phyloP scores from a whole-genome alignment of 2,113 vertebrate species.

The Emydura subglobosa region DNA sequence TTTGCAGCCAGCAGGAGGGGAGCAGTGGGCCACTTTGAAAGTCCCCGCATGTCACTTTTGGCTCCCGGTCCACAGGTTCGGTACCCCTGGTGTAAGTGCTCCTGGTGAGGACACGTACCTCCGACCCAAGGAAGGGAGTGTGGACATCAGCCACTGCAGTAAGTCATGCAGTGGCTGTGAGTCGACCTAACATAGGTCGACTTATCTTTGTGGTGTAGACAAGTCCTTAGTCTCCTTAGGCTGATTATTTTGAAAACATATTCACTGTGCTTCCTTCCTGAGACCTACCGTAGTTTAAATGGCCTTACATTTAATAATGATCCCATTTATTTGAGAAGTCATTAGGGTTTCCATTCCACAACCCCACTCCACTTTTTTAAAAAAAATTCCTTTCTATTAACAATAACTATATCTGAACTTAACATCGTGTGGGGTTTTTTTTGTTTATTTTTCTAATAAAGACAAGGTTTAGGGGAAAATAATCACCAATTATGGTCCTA shows the following conservation, averaged over 20 bases:
- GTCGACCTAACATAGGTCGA: no score
- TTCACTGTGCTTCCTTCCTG: background rate
- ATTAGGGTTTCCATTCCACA: background rate
- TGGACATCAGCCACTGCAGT: no score
- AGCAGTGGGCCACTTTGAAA: no score
- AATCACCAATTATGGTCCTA: background rate
- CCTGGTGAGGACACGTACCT: no score
- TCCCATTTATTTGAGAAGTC: background rate
- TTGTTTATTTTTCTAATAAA: background rate
- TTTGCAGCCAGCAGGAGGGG: no score
- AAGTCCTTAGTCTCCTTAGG: background rate
- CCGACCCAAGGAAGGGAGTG: no score
- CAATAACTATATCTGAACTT: background rate
- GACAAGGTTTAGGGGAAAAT: background rate
- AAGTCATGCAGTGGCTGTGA: no score
- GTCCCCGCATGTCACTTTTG: no score
- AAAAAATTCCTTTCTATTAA: background rate
- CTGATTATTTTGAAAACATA: background rate
- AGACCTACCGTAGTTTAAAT: background rate
- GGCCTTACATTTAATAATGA: background rate
- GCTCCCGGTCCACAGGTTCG: no score
- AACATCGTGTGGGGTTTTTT: background rate
- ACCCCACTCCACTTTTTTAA: background rate
- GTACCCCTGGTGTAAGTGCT: no score
- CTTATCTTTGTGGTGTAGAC: no score